phyloP scores from a whole-genome alignment of 2,888 invertebrate genomes.

The Schizotus pectinicornis region DNA sequence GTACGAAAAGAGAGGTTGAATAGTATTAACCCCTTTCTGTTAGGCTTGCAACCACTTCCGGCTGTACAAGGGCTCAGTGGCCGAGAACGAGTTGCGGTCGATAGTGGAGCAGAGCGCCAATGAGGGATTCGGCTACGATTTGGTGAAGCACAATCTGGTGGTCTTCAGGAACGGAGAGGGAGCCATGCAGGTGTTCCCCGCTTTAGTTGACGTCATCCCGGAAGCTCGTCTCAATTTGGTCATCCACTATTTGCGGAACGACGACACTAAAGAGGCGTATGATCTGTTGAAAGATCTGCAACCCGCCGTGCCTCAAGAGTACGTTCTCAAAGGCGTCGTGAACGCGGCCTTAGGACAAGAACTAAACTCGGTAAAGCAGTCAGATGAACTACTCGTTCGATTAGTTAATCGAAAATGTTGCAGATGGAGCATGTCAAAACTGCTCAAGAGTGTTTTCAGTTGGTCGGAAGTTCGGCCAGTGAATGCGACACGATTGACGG shows the following conservation, averaged over 20 bases:
- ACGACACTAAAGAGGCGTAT: slow-evolving; percentile 88
- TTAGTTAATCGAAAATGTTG: slow-evolving; percentile 41
- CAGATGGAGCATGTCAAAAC: slow-evolving; percentile 93
- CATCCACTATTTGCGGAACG: slow-evolving; percentile 88
- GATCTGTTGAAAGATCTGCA: slow-evolving; percentile 89
- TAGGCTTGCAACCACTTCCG: slow-evolving; percentile 81
- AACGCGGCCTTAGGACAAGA: slow-evolving; percentile 94
- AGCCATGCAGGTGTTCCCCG: slow-evolving; percentile 87
- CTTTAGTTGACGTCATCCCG: slow-evolving; percentile 91
- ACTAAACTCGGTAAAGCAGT: slow-evolving; percentile 76
- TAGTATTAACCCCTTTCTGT: too few species aligned
- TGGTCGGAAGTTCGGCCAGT: slow-evolving; percentile 94
- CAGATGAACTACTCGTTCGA: slow-evolving; percentile 1
- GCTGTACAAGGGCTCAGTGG: slow-evolving; percentile 92
- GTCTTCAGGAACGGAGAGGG: slow-evolving; percentile 95
- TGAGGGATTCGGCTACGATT: slow-evolving; percentile 84
- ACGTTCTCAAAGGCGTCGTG: slow-evolving; percentile 95
- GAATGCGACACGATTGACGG: slow-evolving; percentile 98
- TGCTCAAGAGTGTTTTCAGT: slow-evolving; percentile 95
- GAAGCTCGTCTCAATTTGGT: slow-evolving; percentile 96
- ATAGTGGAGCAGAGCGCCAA: slow-evolving; percentile 75
- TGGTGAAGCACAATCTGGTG: slow-evolving; percentile 93
- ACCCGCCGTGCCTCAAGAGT: slow-evolving; percentile 93
- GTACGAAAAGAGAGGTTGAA: too few species aligned
- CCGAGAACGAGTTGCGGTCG: slow-evolving; percentile 88